These are phyloP conservation scores for Drosophila subquinaria DNA, from an alignment of 2,888 invertebrate genomes.

Conservation along the genomic window DNA sequence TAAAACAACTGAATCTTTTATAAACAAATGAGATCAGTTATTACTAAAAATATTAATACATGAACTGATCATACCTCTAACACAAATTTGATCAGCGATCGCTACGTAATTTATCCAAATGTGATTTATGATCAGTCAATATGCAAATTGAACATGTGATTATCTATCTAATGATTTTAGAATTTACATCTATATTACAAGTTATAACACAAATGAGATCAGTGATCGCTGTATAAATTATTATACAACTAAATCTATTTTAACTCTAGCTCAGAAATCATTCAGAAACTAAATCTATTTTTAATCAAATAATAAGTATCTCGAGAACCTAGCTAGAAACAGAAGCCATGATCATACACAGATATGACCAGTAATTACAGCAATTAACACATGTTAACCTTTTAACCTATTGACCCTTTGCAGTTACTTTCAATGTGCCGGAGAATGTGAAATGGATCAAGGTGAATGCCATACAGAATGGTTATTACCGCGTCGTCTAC, in stretches of 20 bases:
- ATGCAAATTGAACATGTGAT: no score
- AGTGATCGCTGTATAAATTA: neutral
- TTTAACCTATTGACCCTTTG: neutral
- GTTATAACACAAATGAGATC: neutral
- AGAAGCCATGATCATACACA: neutral
- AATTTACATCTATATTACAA: no score
- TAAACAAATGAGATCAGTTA: neutral
- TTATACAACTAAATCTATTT: neutral
- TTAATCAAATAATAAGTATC: neutral
- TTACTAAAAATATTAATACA: neutral
- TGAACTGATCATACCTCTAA: no score
- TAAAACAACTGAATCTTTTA: neutral
- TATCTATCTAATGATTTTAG: no score
- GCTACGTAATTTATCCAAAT: no score
- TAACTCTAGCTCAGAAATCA: no score
- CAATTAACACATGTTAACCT: neutral
- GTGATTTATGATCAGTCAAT: no score
- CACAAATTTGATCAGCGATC: no score
- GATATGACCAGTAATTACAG: neutral
- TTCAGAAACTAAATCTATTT: no score
- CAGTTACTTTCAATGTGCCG: constrained; percentile 84
- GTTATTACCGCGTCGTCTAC: constrained; percentile 85
- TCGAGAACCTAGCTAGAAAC: neutral
- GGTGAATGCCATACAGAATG: constrained; percentile 84
- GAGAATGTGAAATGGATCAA: constrained; percentile 85